Evolutionary conservation across 2,797 vertebrate genomes (phyloP), one percentile per base, ranked within the genome.

Genomic region (Urophycis tenuis): DNA sequence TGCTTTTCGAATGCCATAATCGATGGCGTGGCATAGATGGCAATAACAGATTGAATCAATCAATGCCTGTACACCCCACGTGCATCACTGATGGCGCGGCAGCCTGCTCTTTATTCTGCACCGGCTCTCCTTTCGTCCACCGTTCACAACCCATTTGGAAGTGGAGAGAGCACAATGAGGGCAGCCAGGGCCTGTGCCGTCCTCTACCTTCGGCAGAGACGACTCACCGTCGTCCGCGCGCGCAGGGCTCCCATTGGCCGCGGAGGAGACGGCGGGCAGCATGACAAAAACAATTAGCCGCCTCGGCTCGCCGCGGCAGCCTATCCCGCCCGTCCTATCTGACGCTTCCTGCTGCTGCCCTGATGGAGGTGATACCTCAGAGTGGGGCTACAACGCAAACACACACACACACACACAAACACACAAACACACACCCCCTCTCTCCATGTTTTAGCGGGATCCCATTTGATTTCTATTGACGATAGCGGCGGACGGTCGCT

Each of bases 381-480:
- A 79, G 79, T 85, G 77, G 72, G 81, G 83, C 86, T 84, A 83
- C 74, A 88, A 82, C 78, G 71, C 84, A 82, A 82, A 81, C 79
- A 82, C 72, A 81, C 79, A 82, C 64, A 80, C 74, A 74, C n/a
- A n/a, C n/a, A n/a, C n/a, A n/a, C n/a, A n/a, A n/a, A n/a, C n/a
- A 82, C 78, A 69, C 84, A 82, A n/a, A 81, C 79, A 82, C 72
- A 81, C 79, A 82, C 64, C 81, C 74, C 85, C 85, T 83, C 72
- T 77, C 80, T 77, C 80, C 77, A 64, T 2, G 15, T 85, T 86
- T 89, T 89, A 90, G 87, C 85, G 89, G 88, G 87, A 91, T 91
- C 87, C 89, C 87, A 90, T 91, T 89, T 90, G 90, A 92, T 92
- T 92, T 85, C 89, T 84, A 74, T 79, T 77, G 81, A 84, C 85